These are phyloP conservation scores for Argya squamiceps DNA, from an alignment of 2,797 vertebrate genomes.

Conservation along the genomic window DNA sequence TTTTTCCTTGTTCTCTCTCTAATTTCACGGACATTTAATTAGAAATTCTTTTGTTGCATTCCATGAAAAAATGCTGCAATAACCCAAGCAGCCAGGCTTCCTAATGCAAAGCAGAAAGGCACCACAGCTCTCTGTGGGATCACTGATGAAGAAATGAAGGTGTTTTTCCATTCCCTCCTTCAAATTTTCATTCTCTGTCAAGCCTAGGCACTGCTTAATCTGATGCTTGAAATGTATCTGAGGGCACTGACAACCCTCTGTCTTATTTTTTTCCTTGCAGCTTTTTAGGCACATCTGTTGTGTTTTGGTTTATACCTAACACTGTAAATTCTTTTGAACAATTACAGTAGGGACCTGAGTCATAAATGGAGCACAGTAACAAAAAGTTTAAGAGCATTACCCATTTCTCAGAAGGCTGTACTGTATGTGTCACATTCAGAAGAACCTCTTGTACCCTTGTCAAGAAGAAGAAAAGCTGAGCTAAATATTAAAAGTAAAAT, in stretches of 20 bases:
- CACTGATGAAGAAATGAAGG: neutral
- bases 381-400: neutral
- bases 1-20: neutral
- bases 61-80: neutral
- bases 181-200: neutral
- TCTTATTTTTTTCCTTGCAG: neutral
- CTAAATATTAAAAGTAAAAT: neutral
- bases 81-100: neutral
- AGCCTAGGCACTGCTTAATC: neutral
- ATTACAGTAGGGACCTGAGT: neutral
- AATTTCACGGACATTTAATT: neutral
- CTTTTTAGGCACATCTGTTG: neutral
- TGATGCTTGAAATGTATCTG: neutral
- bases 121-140: neutral
- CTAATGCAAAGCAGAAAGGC: neutral
- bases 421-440: neutral
- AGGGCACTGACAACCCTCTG: neutral
- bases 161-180: neutral
- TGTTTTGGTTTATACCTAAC: neutral
- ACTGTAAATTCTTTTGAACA: neutral
- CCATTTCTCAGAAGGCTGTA: neutral
- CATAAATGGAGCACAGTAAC: neutral
- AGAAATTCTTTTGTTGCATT: neutral
- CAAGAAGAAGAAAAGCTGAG: slow-evolving; percentile 10
- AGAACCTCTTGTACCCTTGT: neutral